Conservation (phyloP, 2,888 invertebrate species). For the Ochlodes sylvanus region DNA sequence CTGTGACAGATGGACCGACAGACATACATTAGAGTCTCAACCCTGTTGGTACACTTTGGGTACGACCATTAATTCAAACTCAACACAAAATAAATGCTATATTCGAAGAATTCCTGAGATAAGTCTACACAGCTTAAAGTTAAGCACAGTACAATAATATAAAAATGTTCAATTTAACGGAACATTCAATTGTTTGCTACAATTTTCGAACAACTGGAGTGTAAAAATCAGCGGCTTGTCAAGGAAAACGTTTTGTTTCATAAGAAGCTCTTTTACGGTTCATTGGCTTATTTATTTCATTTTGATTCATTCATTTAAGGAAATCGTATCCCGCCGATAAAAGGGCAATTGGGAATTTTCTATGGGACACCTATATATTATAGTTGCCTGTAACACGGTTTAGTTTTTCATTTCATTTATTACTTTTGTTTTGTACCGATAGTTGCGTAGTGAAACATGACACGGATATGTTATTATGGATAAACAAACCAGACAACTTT, state of each 20-base stretch:
- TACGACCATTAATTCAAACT: too few species aligned
- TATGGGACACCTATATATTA: not conserved
- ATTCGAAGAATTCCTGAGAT: not conserved
- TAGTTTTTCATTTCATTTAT: too few species aligned
- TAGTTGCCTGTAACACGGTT: too few species aligned
- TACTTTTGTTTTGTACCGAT: too few species aligned
- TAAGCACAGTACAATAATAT: slow-evolving; percentile 1
- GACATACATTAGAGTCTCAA: too few species aligned
- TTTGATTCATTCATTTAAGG: slow-evolving; percentile 45
- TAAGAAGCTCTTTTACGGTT: slow-evolving; percentile 62
- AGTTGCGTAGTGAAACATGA: too few species aligned
- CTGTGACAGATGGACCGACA: too few species aligned
- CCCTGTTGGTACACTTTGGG: too few species aligned
- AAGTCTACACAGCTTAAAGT: not conserved
- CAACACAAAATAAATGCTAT: too few species aligned
- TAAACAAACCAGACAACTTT: too few species aligned
- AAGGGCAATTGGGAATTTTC: slow-evolving; percentile 20
- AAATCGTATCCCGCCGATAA: slow-evolving; percentile 36
- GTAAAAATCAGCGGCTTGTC: slow-evolving; percentile 51
- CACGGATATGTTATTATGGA: too few species aligned
- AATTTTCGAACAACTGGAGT: slow-evolving; percentile 53
- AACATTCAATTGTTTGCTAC: slow-evolving; percentile 39
- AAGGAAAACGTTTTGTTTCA: slow-evolving; percentile 64
- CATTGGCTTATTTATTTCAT: slow-evolving; percentile 65
- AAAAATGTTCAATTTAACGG: slow-evolving; percentile 29